Percentiles rank a stretch among this genome's conserved stretches.
These are phyloP conservation scores for Sprattus sprattus DNA, from an alignment of 2,113 vertebrate genomes.

Conservation along the genomic window DNA sequence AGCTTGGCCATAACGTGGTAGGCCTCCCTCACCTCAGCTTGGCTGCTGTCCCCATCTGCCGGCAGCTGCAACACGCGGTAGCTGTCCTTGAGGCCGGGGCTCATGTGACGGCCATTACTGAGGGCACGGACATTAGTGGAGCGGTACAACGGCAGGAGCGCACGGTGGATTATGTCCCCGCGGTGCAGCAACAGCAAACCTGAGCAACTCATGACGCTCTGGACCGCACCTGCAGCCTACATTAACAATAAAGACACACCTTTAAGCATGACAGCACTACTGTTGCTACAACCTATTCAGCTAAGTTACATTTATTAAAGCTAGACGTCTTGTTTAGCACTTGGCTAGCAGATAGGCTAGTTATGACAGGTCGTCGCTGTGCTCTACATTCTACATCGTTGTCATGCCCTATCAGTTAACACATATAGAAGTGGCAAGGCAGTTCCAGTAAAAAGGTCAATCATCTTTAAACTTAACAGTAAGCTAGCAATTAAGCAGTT, in stretches of 20 bases:
- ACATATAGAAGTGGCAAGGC: background rate
- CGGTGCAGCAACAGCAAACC: constrained; percentile 28
- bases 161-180: constrained; percentile 12
- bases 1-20: constrained; percentile 84
- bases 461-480: background rate
- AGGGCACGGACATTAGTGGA: constrained; percentile 36
- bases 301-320: background rate
- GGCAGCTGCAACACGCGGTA: constrained; percentile 69
- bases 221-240: background rate
- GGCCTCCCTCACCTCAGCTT: constrained; percentile 78
- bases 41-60: constrained; percentile 46
- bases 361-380: background rate
- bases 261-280: background rate
- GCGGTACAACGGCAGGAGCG: constrained; percentile 22
- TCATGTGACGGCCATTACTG: constrained; percentile 43
- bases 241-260: background rate
- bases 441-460: background rate
- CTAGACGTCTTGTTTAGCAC: background rate
- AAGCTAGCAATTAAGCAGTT: no score
- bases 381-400: no score
- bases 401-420: no score
- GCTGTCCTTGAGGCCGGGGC: constrained; percentile 61
- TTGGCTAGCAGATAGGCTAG: background rate
- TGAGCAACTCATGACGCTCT: constrained; percentile 42
- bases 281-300: no score